Percentiles rank a stretch among this genome's conserved stretches.
Conservation (phyloP, 2,888 invertebrate species). For the Drosophila percnosoma region DNA sequence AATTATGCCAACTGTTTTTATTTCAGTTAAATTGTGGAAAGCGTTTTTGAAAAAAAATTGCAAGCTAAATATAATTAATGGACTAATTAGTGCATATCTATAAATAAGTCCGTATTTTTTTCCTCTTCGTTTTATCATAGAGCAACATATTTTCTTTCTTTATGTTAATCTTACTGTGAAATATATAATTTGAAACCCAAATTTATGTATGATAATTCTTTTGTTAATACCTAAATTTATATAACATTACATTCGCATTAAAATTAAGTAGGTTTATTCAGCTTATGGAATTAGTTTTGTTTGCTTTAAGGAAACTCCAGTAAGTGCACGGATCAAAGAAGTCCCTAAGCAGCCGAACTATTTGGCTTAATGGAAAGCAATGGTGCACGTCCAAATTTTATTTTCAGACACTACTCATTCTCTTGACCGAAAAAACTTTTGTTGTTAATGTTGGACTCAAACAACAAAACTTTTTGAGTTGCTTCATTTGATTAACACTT, state of each 20-base stretch:
- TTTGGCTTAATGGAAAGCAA: conserved; percentile 1
- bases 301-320: neutral
- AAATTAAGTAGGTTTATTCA: neutral
- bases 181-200: neutral
- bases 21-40: neutral
- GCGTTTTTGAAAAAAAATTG: neutral
- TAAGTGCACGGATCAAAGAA: neutral
- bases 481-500: conserved; percentile 4
- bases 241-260: neutral
- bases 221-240: neutral
- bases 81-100: neutral
- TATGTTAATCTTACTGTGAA: neutral
- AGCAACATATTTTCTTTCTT: neutral
- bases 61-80: neutral
- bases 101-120: neutral
- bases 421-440: conserved; percentile 1
- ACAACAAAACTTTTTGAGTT: conserved; percentile 4
- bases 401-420: neutral
- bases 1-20: neutral
- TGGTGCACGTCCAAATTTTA: conserved; percentile 3
- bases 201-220: neutral
- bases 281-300: neutral
- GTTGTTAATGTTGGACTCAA: neutral
- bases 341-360: neutral
- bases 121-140: neutral